These are phyloP conservation scores for Stratiomys singularior DNA, from an alignment of 2,888 invertebrate species.

Conservation along the genomic window DNA sequence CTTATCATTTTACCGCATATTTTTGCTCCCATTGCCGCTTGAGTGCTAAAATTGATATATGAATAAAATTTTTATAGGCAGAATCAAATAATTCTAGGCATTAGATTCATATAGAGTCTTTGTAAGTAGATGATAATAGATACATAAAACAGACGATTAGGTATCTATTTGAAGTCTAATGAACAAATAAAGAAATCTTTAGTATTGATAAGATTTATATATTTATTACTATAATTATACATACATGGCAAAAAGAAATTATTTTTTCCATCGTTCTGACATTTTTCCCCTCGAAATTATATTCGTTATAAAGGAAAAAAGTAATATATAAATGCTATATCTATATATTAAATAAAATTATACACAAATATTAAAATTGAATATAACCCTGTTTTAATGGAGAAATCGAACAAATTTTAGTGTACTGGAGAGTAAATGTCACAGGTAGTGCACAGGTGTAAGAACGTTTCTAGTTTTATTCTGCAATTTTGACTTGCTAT, in stretches of 20 bases:
- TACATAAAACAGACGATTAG: neutral
- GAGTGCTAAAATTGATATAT: neutral
- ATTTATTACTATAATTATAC: neutral
- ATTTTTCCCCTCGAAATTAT: constrained; percentile 5
- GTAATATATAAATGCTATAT: constrained; percentile 10
- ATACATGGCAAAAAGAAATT: constrained; percentile 1
- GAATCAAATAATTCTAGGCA: neutral
- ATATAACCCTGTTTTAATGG: too few species aligned
- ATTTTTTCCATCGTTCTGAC: neutral
- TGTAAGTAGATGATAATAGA: neutral
- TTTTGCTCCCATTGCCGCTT: too few species aligned
- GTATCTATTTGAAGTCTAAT: neutral
- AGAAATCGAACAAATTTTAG: too few species aligned
- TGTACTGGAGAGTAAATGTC: too few species aligned
- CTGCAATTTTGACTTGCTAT: too few species aligned
- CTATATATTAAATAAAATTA: constrained; percentile 17
- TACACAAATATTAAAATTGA: too few species aligned
- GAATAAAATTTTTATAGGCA: neutral
- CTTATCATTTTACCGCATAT: too few species aligned
- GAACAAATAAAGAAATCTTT: too few species aligned
- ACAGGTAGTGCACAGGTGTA: too few species aligned
- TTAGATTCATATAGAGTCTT: neutral
- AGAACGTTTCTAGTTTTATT: too few species aligned
- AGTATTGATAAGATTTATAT: constrained; percentile 16
- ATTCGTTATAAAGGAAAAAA: constrained; percentile 13